Percentiles rank a stretch among this genome's conserved stretches.
These are phyloP conservation scores for Cephus pygmeus DNA, from an alignment of 2,888 invertebrate genomes.

Conservation along the genomic window DNA sequence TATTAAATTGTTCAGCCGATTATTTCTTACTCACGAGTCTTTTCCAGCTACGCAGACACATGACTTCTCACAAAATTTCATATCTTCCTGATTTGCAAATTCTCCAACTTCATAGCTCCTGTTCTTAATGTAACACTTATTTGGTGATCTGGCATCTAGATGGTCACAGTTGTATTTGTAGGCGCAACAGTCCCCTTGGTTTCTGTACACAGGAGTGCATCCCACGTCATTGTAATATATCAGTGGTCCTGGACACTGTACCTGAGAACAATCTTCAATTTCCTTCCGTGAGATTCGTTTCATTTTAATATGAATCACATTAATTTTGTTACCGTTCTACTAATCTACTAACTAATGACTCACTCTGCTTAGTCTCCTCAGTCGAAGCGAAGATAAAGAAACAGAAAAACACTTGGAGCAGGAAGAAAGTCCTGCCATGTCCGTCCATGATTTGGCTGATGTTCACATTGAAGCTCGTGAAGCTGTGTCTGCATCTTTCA, in stretches of 20 bases:
- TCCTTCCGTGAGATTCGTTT: no score
- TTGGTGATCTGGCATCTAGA: constrained; percentile 29
- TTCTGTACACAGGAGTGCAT: constrained; percentile 45
- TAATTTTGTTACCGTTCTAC: not conserved
- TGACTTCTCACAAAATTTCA: no score
- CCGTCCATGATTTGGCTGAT: not conserved
- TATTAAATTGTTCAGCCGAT: no score
- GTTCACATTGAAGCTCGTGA: not conserved
- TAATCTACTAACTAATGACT: not conserved
- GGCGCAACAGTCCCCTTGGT: constrained; percentile 44
- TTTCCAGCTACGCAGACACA: no score
- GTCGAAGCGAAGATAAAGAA: not conserved
- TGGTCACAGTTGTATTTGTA: constrained; percentile 47
- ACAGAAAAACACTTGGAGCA: not conserved
- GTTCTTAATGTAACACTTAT: constrained; percentile 50
- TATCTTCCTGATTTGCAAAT: no score
- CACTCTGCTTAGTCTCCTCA: not conserved
- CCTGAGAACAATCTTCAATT: constrained; percentile 31
- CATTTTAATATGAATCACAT: no score
- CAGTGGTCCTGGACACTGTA: constrained; percentile 48
- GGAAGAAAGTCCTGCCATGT: not conserved
- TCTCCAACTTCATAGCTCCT: constrained; percentile 44
- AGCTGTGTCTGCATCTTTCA: not conserved
- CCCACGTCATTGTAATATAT: constrained; percentile 41
- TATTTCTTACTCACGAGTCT: no score